Evolutionary conservation across 2,888 invertebrate species (phyloP).

Genomic region (Pelosia muscerda): DNA sequence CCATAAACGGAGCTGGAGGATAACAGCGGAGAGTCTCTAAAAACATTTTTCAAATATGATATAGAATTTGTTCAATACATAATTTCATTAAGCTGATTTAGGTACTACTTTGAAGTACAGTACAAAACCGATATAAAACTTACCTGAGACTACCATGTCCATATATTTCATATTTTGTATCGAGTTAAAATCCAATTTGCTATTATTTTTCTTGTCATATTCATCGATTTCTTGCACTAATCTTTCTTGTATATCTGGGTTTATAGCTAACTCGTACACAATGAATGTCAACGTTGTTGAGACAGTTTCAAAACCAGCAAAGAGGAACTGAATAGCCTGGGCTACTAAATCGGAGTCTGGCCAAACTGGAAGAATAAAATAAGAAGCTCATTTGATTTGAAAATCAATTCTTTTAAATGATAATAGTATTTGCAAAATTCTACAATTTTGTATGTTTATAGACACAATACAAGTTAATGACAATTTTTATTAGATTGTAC

Average conservation of each 20-base stretch:
- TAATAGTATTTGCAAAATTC: neutral
- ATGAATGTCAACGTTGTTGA: constrained; percentile 63
- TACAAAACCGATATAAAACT: neutral
- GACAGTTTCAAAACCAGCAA: constrained; percentile 68
- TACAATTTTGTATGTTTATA: neutral
- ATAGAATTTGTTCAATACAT: too few relatives aligned
- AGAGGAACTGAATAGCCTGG: constrained; percentile 65
- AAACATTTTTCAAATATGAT: neutral
- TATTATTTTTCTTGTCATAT: constrained; percentile 60
- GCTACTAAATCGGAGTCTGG: constrained; percentile 61
- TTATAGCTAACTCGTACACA: constrained; percentile 64
- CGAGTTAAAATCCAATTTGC: constrained; percentile 77
- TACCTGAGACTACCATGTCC: constrained; percentile 83
- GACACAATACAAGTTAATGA: too few relatives aligned
- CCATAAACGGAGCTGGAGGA: constrained; percentile 5
- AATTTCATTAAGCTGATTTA: neutral
- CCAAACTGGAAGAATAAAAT: constrained; percentile 49
- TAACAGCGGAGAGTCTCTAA: constrained; percentile 2
- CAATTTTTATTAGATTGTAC: too few relatives aligned
- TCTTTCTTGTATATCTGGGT: constrained; percentile 65
- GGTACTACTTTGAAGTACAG: neutral
- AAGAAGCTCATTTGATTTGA: neutral
- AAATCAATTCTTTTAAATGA: neutral
- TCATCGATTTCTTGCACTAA: constrained; percentile 63
- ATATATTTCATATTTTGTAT: constrained; percentile 67